Percentiles rank a stretch among this genome's conserved stretches.
These are phyloP conservation scores for Polymixis lichenea DNA, from an alignment of 2,888 invertebrate species.

Conservation along the genomic window DNA sequence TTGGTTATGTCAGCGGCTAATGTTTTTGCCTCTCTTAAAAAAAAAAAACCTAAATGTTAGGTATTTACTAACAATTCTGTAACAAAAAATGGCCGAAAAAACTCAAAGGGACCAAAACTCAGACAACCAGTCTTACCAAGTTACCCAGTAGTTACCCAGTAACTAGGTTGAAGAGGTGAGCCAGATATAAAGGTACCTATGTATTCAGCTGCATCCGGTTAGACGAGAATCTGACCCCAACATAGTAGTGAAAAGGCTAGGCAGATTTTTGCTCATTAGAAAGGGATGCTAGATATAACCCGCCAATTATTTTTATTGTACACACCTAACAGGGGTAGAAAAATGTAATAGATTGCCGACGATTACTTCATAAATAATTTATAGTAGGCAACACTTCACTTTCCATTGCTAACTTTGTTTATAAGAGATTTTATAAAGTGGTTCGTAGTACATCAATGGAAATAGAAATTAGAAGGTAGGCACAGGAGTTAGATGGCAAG, in stretches of 20 bases:
- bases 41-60: no score
- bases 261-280: not conserved
- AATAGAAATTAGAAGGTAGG: no score
- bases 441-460: not conserved
- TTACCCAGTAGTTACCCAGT: no score
- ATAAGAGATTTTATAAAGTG: not conserved
- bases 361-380: slow-evolving; percentile 7
- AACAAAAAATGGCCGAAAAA: no score
- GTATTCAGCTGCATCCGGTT: not conserved
- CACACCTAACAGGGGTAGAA: slow-evolving; percentile 22
- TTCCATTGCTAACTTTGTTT: not conserved
- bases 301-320: slow-evolving; percentile 4
- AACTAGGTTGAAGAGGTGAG: no score
- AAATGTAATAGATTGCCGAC: not conserved
- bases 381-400: not conserved
- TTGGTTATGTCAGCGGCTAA: no score
- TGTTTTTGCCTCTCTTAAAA: no score
- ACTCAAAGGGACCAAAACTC: no score
- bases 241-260: not conserved
- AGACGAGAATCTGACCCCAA: not conserved
- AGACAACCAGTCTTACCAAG: no score
- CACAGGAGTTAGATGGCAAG: not conserved
- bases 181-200: no score
- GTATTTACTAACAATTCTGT: no score
- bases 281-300: not conserved